Percentiles rank a stretch among this genome's conserved stretches.
phyloP scores from a whole-genome alignment of 2,888 invertebrate genomes.

The Uropetala carovei region DNA sequence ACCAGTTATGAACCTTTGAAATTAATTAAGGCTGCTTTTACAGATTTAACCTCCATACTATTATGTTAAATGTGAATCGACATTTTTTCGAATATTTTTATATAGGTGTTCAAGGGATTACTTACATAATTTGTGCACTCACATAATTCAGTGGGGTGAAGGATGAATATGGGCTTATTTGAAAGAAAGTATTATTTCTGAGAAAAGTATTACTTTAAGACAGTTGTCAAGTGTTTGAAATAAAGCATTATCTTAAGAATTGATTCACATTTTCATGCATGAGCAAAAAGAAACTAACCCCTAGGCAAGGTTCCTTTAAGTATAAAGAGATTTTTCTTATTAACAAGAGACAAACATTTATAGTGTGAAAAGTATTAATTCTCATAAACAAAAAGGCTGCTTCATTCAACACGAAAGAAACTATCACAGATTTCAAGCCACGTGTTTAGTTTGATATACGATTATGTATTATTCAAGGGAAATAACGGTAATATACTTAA shows the following conservation, averaged over 20 bases:
- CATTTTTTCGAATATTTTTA: slow-evolving; percentile 2
- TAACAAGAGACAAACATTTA: slow-evolving; percentile 64
- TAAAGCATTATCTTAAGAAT: slow-evolving; percentile 53
- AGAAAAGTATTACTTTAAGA: slow-evolving; percentile 59
- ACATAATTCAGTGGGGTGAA: slow-evolving; percentile 39
- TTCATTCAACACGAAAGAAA: slow-evolving; percentile 55
- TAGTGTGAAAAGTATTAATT: slow-evolving; percentile 58
- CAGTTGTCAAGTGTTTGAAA: slow-evolving; percentile 49
- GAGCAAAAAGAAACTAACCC: slow-evolving; percentile 56
- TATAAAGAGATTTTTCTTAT: slow-evolving; percentile 50
- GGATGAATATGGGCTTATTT: slow-evolving; percentile 29
- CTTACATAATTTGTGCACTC: slow-evolving; percentile 28
- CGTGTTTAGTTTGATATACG: slow-evolving; percentile 48
- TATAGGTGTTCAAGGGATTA: slow-evolving; percentile 29
- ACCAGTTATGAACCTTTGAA: slow-evolving; percentile 51
- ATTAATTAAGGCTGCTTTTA: slow-evolving; percentile 25
- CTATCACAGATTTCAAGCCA: slow-evolving; percentile 62
- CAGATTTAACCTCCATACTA: slow-evolving; percentile 34
- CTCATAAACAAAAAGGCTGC: slow-evolving; percentile 48
- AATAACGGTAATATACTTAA: slow-evolving; percentile 56
- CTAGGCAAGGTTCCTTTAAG: slow-evolving; percentile 65
- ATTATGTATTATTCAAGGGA: slow-evolving; percentile 59
- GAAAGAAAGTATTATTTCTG: slow-evolving; percentile 57
- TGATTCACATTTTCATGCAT: slow-evolving; percentile 61
- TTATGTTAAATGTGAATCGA: slow-evolving; percentile 59